Percentiles rank a stretch among this genome's conserved stretches.
These are phyloP conservation scores for Ctenochaetus hawaiiensis DNA, from an alignment of 2,797 vertebrate genomes.

Conservation along the genomic window DNA sequence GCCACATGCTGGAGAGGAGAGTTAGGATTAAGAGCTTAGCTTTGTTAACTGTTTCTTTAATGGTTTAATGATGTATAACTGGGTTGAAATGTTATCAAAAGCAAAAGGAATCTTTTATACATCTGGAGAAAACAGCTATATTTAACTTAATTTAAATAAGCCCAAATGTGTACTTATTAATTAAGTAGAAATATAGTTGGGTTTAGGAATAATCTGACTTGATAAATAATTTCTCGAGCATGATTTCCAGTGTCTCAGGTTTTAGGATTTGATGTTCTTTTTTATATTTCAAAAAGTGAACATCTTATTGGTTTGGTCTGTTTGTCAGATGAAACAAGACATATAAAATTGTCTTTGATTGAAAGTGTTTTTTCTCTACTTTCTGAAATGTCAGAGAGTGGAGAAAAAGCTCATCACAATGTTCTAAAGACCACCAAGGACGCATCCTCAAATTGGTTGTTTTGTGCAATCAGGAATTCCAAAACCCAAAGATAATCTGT, in stretches of 20 bases:
- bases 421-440: neutral
- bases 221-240: neutral
- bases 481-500: neutral
- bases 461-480: neutral
- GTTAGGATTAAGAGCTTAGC: conserved; percentile 35
- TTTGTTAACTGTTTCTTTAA: neutral
- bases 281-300: neutral
- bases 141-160: neutral
- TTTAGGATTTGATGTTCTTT: neutral
- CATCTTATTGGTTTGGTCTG: neutral
- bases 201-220: neutral
- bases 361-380: neutral
- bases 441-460: neutral
- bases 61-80: neutral
- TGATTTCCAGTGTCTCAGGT: neutral
- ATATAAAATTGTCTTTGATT: neutral
- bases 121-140: no score
- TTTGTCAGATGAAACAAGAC: neutral
- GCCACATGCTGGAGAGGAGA: conserved; percentile 36
- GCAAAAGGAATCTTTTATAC: neutral
- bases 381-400: neutral
- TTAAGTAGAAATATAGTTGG: neutral
- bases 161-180: neutral
- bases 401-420: neutral
- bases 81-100: neutral